Conservation (phyloP, 2,888 invertebrate genomes). For the Cantharis flavilabris region DNA sequence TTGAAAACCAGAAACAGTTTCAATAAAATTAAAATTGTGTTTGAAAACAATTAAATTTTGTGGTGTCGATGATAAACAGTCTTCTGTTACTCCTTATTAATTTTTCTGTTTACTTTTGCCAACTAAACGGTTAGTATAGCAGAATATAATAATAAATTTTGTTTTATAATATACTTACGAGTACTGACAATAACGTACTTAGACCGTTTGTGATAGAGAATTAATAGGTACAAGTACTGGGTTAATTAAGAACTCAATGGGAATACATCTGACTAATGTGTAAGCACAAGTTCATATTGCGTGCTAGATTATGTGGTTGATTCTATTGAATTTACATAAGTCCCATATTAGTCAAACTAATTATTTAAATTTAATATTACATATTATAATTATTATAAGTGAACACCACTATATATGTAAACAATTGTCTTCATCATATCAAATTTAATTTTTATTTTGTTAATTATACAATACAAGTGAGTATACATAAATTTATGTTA, state of each 20-base stretch:
- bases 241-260: constrained; percentile 1
- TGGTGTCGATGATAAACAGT: not conserved
- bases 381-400: not conserved
- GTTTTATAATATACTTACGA: not conserved
- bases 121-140: not conserved
- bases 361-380: not conserved
- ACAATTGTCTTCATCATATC: too few species aligned
- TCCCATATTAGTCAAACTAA: not conserved
- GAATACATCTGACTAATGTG: constrained; percentile 2
- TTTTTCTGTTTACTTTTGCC: not conserved
- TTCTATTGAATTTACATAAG: not conserved
- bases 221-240: not conserved
- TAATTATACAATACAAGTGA: too few species aligned
- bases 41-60: not conserved
- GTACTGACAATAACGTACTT: not conserved
- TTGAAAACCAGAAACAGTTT: not conserved
- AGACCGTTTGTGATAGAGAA: not conserved
- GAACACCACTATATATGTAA: not conserved
- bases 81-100: not conserved
- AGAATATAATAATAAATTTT: not conserved
- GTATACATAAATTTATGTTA: too few species aligned
- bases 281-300: not conserved
- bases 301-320: constrained; percentile 1
- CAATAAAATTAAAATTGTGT: not conserved
- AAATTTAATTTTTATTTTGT: too few species aligned